These are phyloP conservation scores for Trogon surrucura DNA, from an alignment of 2,113 vertebrate species.

Conservation along the genomic window DNA sequence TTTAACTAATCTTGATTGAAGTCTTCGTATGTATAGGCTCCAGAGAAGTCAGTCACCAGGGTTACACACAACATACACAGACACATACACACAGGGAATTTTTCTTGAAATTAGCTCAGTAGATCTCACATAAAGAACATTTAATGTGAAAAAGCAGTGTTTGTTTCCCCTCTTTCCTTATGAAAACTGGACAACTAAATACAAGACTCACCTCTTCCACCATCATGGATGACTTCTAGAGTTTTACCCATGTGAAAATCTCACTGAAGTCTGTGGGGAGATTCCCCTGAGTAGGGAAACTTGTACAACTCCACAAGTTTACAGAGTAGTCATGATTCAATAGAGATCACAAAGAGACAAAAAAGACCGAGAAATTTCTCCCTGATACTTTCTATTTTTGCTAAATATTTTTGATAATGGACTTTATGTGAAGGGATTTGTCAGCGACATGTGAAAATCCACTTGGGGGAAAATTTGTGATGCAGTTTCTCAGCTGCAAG, in stretches of 20 bases:
- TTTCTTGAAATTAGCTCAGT: not conserved
- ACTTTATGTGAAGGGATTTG: not conserved
- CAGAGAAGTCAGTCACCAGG: slow-evolving; percentile 42
- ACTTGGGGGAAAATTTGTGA: not conserved
- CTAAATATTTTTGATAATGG: not conserved
- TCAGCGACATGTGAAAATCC: not conserved
- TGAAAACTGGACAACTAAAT: not conserved
- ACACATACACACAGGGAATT: not conserved
- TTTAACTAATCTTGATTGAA: slow-evolving; percentile 72
- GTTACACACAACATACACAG: slow-evolving; percentile 11
- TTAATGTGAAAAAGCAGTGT: not conserved
- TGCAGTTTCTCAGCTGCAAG: not conserved
- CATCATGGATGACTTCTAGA: not conserved
- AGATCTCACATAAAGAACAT: not conserved
- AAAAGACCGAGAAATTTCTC: not conserved
- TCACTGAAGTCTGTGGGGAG: not conserved
- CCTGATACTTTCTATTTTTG: not conserved
- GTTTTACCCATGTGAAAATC: not conserved
- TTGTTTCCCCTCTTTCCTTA: not conserved
- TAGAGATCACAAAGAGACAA: not conserved
- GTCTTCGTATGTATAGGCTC: slow-evolving; percentile 2
- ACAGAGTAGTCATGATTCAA: not conserved
- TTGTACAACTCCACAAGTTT: not conserved
- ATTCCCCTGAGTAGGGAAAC: not conserved
- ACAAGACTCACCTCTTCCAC: not conserved